These are phyloP conservation scores for Uloborus plumipes DNA, from an alignment of 2,888 invertebrate genomes.

Conservation along the genomic window DNA sequence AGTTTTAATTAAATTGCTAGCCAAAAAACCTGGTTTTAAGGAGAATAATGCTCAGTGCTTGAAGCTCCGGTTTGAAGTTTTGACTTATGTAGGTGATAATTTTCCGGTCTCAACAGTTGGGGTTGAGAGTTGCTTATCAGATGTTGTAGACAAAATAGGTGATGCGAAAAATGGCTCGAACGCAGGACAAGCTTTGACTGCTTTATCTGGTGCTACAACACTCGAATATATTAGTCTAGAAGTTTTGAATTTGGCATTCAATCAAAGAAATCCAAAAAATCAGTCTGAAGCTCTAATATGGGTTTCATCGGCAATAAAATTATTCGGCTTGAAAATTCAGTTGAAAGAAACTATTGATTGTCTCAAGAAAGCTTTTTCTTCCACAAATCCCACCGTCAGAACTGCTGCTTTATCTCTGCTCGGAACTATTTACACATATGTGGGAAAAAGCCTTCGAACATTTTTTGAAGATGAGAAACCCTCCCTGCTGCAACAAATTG, in stretches of 20 bases:
- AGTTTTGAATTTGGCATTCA: conserved; percentile 82
- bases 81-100: conserved; percentile 83
- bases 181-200: conserved; percentile 80
- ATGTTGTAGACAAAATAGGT: conserved; percentile 86
- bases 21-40: conserved; percentile 86
- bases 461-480: conserved; percentile 91
- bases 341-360: conserved; percentile 58
- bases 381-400: conserved; percentile 87
- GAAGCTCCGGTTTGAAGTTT: conserved; percentile 84
- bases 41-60: conserved; percentile 94
- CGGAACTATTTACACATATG: conserved; percentile 84
- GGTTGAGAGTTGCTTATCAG: conserved; percentile 82
- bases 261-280: conserved; percentile 91
- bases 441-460: conserved; percentile 81
- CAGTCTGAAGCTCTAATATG: conserved; percentile 87
- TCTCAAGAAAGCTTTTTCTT: conserved; percentile 84
- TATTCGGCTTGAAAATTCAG: conserved; percentile 81
- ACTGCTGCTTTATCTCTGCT: conserved; percentile 82
- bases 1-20: conserved; percentile 80
- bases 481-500: conserved; percentile 85
- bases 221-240: conserved; percentile 82
- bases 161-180: conserved; percentile 83
- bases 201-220: conserved; percentile 83
- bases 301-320: conserved; percentile 83
- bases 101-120: conserved; percentile 80